Evolutionary conservation across 2,888 invertebrate genomes (phyloP), one percentile per base, ranked within the genome.

Genomic region (Leptopilina syphax): DNA sequence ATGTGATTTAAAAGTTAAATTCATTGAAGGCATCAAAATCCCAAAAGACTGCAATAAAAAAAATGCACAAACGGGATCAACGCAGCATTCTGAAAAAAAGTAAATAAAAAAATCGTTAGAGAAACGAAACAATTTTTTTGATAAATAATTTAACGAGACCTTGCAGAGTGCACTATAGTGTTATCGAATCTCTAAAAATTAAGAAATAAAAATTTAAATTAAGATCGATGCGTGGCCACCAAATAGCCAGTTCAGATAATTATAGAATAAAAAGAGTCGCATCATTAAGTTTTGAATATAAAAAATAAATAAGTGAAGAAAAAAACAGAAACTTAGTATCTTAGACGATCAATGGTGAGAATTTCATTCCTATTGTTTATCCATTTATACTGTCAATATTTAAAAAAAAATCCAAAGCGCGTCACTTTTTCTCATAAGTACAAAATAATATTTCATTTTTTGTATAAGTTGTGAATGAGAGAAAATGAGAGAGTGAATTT

Each of bases 31-130:
- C 73, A 73, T 73, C 57, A 73, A 63, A 34, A 82, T 83, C 81
- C 77, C 82, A 84, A 73, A 84, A 87, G 84, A 88, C 86, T 88
- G 87, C 83, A 50, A 50, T 34, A 50, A 8, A 82, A 18, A 82
- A 86, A 80, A 85, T 81, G 82, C 83, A 86, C 83, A 87, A 88
- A 88, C 85, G 89, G 90, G 89, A 90, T 87, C 90, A 90, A 90
- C 85, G 84, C 86, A 85, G 84, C 85, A 87, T 76, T 67, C 27
- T 77, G 65, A 50, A 27, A 13, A 50, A 27, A 70, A 70, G 12
- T n/a, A n/a, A 47, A 47, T 24, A 18, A 41, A 68, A 18, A 13
- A 44, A 41, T 44, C 13, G 18, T 76, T 12, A 57, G 54, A 41
- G 13, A 63, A 76, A 18, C 13, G 34, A n/a, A 63, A 76, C 18